Percentiles rank a stretch among this genome's conserved stretches.
phyloP scores from a whole-genome alignment of 2,113 vertebrate genomes.

The Gopherus flavomarginatus region DNA sequence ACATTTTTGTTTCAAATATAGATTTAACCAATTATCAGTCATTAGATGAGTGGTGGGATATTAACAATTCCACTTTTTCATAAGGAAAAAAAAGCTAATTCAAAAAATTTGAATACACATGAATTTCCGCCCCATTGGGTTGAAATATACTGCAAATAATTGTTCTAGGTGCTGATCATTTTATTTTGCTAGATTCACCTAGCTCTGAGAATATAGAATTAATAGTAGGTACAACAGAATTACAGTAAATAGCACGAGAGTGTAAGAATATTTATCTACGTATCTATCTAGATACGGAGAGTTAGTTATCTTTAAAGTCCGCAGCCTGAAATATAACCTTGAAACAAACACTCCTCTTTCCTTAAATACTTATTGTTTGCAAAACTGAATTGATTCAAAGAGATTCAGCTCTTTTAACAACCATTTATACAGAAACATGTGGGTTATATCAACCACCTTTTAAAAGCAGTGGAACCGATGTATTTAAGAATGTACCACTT shows the following conservation, averaged over 20 bases:
- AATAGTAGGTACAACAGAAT: neutral
- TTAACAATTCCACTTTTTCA: neutral
- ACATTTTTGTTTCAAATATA: neutral
- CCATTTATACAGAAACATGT: neutral
- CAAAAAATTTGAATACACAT: fast-evolving
- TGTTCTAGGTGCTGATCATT: fast-evolving
- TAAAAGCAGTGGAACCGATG: neutral
- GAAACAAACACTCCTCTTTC: fast-evolving
- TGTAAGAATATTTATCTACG: neutral
- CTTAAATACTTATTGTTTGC: fast-evolving
- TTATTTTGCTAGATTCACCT: fast-evolving
- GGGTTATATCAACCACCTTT: slow-evolving; percentile 33
- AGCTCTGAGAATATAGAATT: neutral
- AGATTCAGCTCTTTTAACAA: too few relatives aligned
- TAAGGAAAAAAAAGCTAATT: fast-evolving
- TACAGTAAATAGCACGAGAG: neutral
- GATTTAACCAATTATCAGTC: neutral
- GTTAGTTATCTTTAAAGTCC: neutral
- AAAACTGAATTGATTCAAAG: neutral
- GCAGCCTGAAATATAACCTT: fast-evolving
- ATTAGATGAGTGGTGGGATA: neutral
- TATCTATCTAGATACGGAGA: fast-evolving
- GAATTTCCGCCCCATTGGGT: neutral
- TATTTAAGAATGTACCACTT: neutral
- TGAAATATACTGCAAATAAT: fast-evolving